Percentiles rank a stretch among this genome's conserved stretches.
These are phyloP conservation scores for Caretta caretta DNA, from an alignment of 2,113 vertebrate genomes.

Conservation along the genomic window DNA sequence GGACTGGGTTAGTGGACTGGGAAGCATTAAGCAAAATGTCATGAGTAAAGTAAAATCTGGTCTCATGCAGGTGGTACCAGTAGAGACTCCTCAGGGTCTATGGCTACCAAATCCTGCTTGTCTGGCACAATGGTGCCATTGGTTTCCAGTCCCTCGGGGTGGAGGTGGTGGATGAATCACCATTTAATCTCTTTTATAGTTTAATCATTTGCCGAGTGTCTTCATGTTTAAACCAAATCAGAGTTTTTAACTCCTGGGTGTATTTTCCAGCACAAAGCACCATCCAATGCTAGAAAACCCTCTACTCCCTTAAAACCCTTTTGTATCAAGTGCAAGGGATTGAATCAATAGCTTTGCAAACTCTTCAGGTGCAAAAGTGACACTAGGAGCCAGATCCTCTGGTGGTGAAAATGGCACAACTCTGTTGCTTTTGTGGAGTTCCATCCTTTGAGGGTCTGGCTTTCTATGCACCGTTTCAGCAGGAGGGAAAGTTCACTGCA, in stretches of 20 bases:
- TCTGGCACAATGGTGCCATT: background rate
- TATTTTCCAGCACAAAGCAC: constrained; percentile 9
- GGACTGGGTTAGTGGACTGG: no score
- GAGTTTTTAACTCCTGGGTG: background rate
- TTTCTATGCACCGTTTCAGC: background rate
- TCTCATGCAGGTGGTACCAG: background rate
- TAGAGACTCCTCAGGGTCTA: background rate
- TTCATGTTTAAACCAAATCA: background rate
- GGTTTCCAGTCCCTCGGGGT: background rate
- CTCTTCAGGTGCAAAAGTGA: no score
- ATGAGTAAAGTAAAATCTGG: background rate
- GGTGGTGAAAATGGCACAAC: constrained; percentile 20
- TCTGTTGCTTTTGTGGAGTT: background rate
- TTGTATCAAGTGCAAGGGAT: background rate
- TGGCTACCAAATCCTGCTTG: background rate
- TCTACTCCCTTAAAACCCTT: background rate
- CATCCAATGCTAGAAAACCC: background rate
- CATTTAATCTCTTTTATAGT: background rate
- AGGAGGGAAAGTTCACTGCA: background rate
- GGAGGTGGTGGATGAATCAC: background rate
- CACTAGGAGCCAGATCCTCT: background rate
- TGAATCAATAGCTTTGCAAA: background rate
- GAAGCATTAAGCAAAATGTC: background rate
- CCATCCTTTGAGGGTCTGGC: background rate
- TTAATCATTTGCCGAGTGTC: constrained; percentile 22